Evolutionary conservation across 2,113 vertebrate genomes (phyloP), one percentile per base, ranked within the genome.

Genomic region (Pampusana beccarii): DNA sequence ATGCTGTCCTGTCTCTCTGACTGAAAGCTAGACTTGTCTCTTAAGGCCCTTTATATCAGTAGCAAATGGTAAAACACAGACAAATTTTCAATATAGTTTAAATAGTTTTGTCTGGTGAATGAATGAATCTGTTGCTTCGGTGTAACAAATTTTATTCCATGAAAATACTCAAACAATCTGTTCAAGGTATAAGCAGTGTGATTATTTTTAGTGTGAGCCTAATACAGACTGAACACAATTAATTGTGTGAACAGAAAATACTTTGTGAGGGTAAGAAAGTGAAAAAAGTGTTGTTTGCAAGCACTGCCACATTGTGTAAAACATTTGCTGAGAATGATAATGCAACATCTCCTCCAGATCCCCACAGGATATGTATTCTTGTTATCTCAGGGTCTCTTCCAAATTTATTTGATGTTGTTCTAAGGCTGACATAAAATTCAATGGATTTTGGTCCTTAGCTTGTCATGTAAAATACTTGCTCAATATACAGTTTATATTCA

Each of bases 231-330:
- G 86, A 75, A 86, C 57, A 95, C 65, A 40, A 89, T 95, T 90
- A 91, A 95, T 91, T 93, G 42, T 96, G 85, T 88, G 91, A 97
- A 95, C 64, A 90, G 69, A 85, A 97, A 96, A 94, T 96, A 92
- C 71, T 95, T 90, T 89, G 38, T 87, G 78, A 66, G 51, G 25
- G 46, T 87, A 94, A 92, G 69, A 95, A 97, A 91, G 70, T 77
- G 42, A 79, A 96, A 86, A 95, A 97, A 88, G 38, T 80, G 50
- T n/a, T 92, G 80, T 95, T 97, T 95, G 80, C 78, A 97, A 97
- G 93, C 95, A 85, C 64, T 97, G 78, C 53, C 87, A 78, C 83
- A 89, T 93, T 78, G 61, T 53, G 83, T 54, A n/a, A 29, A 48
- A 48, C 44, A 13, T 82, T 95, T 93, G 70, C 88, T 93, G 80